Base-by-base conservation (phyloP, 2,888 invertebrate species). In the Ectemnius continuus region DNA sequence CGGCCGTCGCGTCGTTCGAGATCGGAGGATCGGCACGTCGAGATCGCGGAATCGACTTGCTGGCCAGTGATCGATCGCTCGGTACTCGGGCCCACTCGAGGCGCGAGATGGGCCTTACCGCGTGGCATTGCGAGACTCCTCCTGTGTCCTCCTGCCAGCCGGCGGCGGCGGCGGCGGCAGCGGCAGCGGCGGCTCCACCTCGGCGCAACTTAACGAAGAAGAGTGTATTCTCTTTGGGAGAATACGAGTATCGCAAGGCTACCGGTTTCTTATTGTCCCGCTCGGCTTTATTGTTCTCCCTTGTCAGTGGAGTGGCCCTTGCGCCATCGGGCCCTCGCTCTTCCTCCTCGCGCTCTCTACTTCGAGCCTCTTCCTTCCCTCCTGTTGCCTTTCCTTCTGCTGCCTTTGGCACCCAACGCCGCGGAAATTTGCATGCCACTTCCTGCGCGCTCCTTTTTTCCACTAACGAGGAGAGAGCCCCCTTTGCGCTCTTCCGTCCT, bases 251-350 rank as follows among this genome's bases (percentile, higher is more conserved):
- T 70, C 71, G 57, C 76, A 61, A 67, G 64, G 80, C 80, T 78
- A 81, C 81, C 81, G 81, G 81, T 81, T 36, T 83, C 83, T 81
- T 76, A 81, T 81, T 81, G 81, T 81, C 77, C 83, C 67, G 70
- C 71, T 67, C 61, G 26, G 72, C 67, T 75, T 81, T 80, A 80
- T 80, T 82, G 67, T 67, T 70, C 80, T 59, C 74, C 73, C 73
- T 70, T 83, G 83, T 83, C 80, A 74, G 68, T 73, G 8, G 36
- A 36, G 61, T 64, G 48, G 75, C 70, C 72, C 69, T 64, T 67
- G 67, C 68, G 69, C 63, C 62, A 47, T 26, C 57, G 59, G 48
- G 45, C 67, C 58, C 70, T 45, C 69, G 63, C 45, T 52, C 76
- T 57, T 36, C 48, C 64, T 67, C 26, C 45, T 56, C 70, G 23